phyloP scores from a whole-genome alignment of 2,113 vertebrate species.

The Antechinus stuartii region DNA sequence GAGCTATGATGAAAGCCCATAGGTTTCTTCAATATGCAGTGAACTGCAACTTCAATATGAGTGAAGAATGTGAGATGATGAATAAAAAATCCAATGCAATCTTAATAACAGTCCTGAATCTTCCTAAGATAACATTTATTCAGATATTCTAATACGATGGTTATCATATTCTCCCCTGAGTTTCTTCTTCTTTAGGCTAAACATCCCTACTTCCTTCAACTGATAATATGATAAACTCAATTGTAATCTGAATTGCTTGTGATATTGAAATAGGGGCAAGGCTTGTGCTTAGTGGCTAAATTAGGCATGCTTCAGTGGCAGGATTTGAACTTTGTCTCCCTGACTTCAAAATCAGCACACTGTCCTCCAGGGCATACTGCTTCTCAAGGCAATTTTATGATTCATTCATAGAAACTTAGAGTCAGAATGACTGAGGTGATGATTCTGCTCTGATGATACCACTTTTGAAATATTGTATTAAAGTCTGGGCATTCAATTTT shows the following conservation, averaged over 20 bases:
- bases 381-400: neutral
- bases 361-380: neutral
- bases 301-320: neutral
- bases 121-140: neutral
- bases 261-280: neutral
- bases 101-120: neutral
- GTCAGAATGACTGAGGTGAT: neutral
- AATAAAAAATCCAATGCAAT: neutral
- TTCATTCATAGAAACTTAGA: neutral
- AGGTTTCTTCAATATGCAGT: too few species aligned
- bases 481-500: neutral
- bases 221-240: neutral
- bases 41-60: neutral
- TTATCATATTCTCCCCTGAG: neutral
- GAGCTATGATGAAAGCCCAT: neutral
- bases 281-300: neutral
- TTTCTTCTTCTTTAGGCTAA: neutral
- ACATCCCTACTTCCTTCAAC: neutral
- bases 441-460: neutral
- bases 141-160: neutral
- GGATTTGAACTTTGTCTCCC: neutral
- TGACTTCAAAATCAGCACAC: neutral
- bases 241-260: neutral
- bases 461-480: neutral
- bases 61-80: neutral